phyloP scores from a whole-genome alignment of 2,113 vertebrate genomes.

The Clupea harengus region DNA sequence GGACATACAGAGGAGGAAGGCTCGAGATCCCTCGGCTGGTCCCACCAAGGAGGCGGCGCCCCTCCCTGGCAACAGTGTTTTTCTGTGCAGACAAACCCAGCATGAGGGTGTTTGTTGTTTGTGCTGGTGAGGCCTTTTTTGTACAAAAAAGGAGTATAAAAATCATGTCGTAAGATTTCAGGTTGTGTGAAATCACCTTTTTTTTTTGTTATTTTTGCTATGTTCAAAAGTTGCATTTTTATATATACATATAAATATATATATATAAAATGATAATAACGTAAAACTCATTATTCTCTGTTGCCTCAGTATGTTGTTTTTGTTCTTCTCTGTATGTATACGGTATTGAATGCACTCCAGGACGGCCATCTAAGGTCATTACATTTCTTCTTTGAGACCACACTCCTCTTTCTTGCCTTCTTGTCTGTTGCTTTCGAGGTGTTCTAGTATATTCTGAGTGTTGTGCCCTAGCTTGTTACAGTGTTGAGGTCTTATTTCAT shows the following conservation, averaged over 20 bases:
- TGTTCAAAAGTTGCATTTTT: conserved; percentile 12
- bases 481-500: conserved; percentile 4
- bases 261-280: conserved; percentile 11
- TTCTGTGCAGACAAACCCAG: background rate
- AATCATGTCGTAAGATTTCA: conserved; percentile 8
- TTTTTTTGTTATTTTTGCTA: conserved; percentile 1
- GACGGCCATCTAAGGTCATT: background rate
- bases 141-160: conserved; percentile 1
- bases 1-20: background rate
- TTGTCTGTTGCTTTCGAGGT: conserved; percentile 13
- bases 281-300: conserved; percentile 11
- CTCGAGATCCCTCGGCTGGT: background rate
- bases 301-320: conserved; percentile 6
- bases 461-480: background rate
- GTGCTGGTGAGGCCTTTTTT: background rate
- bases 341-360: conserved; percentile 11
- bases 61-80: background rate
- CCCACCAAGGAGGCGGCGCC: background rate
- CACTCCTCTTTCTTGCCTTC: background rate
- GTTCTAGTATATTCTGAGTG: conserved; percentile 19
- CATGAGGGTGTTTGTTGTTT: background rate
- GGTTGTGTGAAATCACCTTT: background rate
- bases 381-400: conserved; percentile 3
- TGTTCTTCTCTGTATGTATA: conserved; percentile 12
- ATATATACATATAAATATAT: conserved; percentile 6